Conservation (phyloP, 2,113 vertebrate species). For the Psilopsiagon aymara region DNA sequence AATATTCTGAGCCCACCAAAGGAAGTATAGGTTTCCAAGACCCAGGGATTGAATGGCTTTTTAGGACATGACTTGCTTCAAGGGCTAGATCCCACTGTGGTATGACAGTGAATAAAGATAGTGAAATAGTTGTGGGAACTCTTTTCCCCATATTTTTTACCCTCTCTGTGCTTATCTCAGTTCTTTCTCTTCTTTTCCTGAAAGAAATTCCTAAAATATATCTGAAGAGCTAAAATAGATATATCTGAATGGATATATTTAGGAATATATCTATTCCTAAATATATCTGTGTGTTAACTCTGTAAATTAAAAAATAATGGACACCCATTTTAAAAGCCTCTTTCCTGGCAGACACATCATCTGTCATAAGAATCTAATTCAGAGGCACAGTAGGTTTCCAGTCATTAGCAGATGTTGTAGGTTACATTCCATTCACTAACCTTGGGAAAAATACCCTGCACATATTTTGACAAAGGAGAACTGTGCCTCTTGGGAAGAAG, state of each 20-base stretch:
- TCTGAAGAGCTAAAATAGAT: not conserved
- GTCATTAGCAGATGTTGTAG: not conserved
- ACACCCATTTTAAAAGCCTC: not conserved
- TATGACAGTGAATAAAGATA: not conserved
- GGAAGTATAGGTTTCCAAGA: not conserved
- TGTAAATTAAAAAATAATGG: constrained; percentile 8
- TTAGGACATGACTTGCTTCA: not conserved
- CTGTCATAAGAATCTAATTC: not conserved
- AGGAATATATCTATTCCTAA: too few species aligned
- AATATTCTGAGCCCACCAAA: not conserved
- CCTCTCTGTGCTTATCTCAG: not conserved
- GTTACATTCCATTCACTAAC: not conserved
- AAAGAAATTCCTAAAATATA: not conserved
- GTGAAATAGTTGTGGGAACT: not conserved
- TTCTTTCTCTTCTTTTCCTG: not conserved
- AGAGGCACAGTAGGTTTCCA: constrained; percentile 4
- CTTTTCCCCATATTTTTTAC: not conserved
- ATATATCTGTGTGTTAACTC: not conserved
- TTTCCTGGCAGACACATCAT: not conserved
- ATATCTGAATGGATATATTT: too few species aligned
- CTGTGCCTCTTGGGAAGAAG: not conserved
- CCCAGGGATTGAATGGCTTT: not conserved
- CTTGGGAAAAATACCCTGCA: not conserved
- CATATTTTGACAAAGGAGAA: not conserved
- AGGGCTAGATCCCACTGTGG: not conserved